Evolutionary conservation across 2,113 vertebrate species (phyloP).

Genomic region (Tonatia bakeri): DNA sequence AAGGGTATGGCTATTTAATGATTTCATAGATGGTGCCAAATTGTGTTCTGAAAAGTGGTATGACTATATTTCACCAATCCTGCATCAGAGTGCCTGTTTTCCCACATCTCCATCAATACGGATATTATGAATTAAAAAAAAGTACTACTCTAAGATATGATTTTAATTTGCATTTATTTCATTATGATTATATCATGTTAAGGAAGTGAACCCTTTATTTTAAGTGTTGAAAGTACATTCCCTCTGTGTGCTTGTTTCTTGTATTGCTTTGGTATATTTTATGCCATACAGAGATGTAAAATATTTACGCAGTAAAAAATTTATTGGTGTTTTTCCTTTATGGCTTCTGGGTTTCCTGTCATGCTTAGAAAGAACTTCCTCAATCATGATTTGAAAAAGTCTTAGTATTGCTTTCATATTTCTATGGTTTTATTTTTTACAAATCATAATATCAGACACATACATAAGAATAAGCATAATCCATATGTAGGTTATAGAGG

Average conservation of each 20-base stretch:
- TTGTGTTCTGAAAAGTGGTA: not conserved
- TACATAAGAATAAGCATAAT: not conserved
- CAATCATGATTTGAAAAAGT: not conserved
- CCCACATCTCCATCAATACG: not conserved
- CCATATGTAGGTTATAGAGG: not conserved
- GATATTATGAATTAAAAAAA: not conserved
- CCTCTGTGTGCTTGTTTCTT: not conserved
- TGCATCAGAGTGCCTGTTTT: not conserved
- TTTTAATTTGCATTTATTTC: not conserved
- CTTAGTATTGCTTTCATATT: not conserved
- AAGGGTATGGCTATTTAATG: not conserved
- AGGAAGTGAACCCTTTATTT: not conserved
- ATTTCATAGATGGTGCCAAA: not conserved
- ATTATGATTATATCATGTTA: not conserved
- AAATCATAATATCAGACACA: not conserved
- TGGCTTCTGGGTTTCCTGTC: slow-evolving; percentile 18
- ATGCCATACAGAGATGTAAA: not conserved
- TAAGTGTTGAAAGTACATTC: not conserved
- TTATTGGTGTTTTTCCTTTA: slow-evolving; percentile 38
- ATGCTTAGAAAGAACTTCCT: slow-evolving; percentile 10
- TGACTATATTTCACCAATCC: not conserved
- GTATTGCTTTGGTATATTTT: not conserved
- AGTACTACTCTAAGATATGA: not conserved
- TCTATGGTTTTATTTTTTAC: not conserved
- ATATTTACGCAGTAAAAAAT: slow-evolving; percentile 19